Base-by-base conservation (phyloP, 1,140 invertebrate genomes). In the Octopus sinensis region DNA sequence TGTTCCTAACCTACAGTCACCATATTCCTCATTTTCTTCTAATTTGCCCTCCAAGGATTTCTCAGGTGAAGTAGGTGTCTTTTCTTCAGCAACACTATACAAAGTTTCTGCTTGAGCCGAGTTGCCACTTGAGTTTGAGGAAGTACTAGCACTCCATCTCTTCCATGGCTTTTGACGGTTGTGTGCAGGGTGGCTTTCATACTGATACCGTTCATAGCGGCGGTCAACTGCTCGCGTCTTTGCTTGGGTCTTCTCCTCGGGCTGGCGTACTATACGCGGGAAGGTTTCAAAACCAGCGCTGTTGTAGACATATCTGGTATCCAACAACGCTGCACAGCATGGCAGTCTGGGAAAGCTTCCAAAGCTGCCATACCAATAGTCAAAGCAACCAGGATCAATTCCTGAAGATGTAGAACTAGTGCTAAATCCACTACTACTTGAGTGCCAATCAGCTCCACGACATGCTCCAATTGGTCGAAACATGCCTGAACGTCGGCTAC, bases 381-480 rank as follows among this genome's bases (percentile, higher is more conserved):
- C 87, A 76, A 84, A 81, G 79, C 85, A 88, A 51, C 86, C 85
- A 51, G 86, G 86, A 81, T 88, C 86, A 62, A 88, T 88, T 13
- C 86, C 86, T 51, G 87, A 87, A 5, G 86, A 87, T 9, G 86
- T 86, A n/a, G 85, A 86, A 80, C 85, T 86, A 13, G 84, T 86
- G 56, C 81, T 84, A 12, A 84, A 82, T 4, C 87, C 86, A 81
- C 87, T 87, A 77, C 85, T 85, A 78, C 86, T 87, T 0, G 86
- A 86, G 4, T 79, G 84, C 51, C 83, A 83, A 68, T 87, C 85
- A 43, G 52, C 30, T 13, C 52, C 52, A 12, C 76, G 76, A 77
- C 17, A 52, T 12, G 23, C 30, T 51, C 52, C 52, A 77, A 77
- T 53, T 77, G 76, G 76, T 77, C 76, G 76, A 13, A 77, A 53